Evolutionary conservation across 2,113 vertebrate genomes (phyloP), one percentile per base, ranked within the genome.

Genomic region (Pithys albifrons): DNA sequence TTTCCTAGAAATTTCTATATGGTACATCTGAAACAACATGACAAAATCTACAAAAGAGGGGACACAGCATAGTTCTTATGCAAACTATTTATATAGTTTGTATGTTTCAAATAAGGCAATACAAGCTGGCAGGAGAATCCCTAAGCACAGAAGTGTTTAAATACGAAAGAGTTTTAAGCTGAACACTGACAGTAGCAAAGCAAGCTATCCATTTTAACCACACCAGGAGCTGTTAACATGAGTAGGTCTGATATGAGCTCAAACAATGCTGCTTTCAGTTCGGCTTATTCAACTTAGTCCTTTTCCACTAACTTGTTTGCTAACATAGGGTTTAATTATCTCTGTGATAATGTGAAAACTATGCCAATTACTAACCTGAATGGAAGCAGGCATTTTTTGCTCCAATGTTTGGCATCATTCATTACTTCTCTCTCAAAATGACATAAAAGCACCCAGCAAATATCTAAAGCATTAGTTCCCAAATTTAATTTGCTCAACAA

Each of bases 401-500:
- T 72, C 29, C 75, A 55, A 1, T 39, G 54, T 90, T 83, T 88
- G 73, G 23, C 66, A 88, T 74, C 39, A 75, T 54, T 85, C 70
- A 71, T 82, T 81, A 72, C 16, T 85, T 65, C 57, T 76, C 62
- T 88, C 45, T 83, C 55, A 3, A 90, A 90, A 93, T 4, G 10
- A 86, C 23, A 94, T 48, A 77, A 89, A 66, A 84, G 55, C 75
- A 95, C 17, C 43, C 72, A 88, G 71, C n/a, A 92, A 83, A 65
- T 27, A 93, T 31, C 67, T 64, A 77, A 58, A 92, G 37, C 37
- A 59, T 77, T 66, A 73, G 37, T 28, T 61, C 35, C 49, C 35
- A 79, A 72, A 88, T 52, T 57, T 83, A 83, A 90, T 93, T 92
- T 79, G 48, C n/a, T 88, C 83, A 93, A 83, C 41, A 93, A 52